phyloP scores from a whole-genome alignment of 2,113 vertebrate species.

The Odobenus rosmarus region DNA sequence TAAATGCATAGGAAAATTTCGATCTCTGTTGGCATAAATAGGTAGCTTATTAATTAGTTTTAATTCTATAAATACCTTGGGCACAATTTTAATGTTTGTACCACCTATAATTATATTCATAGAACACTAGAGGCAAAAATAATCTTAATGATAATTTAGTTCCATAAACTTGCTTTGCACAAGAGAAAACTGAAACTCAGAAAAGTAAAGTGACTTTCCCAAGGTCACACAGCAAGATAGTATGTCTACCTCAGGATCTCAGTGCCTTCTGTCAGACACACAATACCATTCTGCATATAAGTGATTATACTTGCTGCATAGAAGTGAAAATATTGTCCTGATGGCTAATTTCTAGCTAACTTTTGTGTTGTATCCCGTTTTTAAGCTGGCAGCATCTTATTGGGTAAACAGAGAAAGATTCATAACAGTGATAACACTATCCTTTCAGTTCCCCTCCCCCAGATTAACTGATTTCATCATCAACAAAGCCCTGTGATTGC shows the following conservation, averaged over 20 bases:
- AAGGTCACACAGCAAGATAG: neutral
- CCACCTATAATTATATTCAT: neutral
- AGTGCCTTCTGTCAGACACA: neutral
- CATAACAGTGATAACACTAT: rapidly evolving
- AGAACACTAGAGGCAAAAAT: neutral
- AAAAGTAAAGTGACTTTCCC: neutral
- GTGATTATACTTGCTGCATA: neutral
- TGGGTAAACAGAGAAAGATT: neutral
- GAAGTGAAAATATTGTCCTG: neutral
- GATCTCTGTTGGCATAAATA: neutral
- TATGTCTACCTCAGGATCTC: neutral
- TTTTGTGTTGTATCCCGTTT: neutral
- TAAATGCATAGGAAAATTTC: neutral
- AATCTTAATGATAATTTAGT: neutral
- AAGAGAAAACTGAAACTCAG: neutral
- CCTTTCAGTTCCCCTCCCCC: neutral
- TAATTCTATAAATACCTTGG: neutral
- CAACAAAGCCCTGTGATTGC: neutral
- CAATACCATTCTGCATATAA: neutral
- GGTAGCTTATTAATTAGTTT: slow-evolving; percentile 43
- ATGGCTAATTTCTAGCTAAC: neutral
- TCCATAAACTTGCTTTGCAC: neutral
- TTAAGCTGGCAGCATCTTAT: neutral
- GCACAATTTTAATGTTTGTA: neutral
- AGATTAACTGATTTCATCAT: neutral